A percentile compares a stretch with the other conserved stretches of the same genome.
Conservation (phyloP, 2,797 vertebrate genomes). For the Chiloscyllium punctatum region DNA sequence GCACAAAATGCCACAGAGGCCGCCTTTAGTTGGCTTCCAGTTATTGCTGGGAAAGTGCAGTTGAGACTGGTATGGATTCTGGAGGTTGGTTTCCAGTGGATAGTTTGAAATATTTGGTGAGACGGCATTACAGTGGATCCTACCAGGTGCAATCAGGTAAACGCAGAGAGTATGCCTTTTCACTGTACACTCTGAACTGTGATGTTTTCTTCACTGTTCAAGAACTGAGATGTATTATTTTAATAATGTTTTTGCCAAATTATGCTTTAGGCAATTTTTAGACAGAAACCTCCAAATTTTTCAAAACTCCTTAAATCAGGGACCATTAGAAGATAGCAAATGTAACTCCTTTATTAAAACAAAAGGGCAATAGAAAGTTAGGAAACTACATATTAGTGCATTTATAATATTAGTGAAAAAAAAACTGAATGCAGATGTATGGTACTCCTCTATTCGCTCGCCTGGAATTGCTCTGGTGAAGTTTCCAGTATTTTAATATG, state of each 20-base stretch:
- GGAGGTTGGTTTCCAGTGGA: slow-evolving; percentile 79
- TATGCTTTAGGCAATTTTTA: not conserved
- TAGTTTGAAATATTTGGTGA: slow-evolving; percentile 75
- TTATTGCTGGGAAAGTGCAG: slow-evolving; percentile 42
- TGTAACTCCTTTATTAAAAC: too few relatives aligned
- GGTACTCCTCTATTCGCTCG: not conserved
- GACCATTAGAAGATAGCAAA: too few relatives aligned
- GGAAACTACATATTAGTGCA: not conserved
- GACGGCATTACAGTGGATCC: slow-evolving; percentile 86
- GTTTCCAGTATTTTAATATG: not conserved
- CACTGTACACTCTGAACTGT: not conserved
- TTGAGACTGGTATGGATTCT: slow-evolving; percentile 77
- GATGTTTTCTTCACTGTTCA: not conserved
- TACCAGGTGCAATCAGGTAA: slow-evolving; percentile 95
- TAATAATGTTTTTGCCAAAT: not conserved
- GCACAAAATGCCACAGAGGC: slow-evolving; percentile 46
- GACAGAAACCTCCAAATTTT: not conserved
- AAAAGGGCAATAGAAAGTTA: too few relatives aligned
- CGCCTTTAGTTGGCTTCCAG: slow-evolving; percentile 39
- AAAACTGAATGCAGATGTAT: not conserved
- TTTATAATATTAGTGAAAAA: not conserved
- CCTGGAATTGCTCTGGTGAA: not conserved
- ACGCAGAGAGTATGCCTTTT: not conserved
- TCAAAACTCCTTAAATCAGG: too few relatives aligned
- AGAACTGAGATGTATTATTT: not conserved